Conservation (phyloP, 2,888 invertebrate genomes). For the Aromia moschata region DNA sequence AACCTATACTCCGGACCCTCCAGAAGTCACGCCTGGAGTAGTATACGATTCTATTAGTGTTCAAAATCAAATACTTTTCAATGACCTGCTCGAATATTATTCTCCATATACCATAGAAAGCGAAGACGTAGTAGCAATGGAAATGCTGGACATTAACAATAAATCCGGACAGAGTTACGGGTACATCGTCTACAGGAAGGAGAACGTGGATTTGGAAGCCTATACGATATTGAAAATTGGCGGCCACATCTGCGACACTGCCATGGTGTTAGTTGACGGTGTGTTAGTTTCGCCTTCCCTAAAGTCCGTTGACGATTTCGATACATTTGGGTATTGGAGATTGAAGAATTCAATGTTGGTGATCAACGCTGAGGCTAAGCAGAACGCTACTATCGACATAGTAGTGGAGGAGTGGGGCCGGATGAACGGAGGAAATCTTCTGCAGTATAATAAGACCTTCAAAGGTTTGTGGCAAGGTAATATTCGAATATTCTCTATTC, state of each 20-base stretch:
- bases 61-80: slow-evolving; percentile 41
- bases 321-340: slow-evolving; percentile 63
- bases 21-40: slow-evolving; percentile 76
- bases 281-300: slow-evolving; percentile 54
- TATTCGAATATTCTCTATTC: slow-evolving; percentile 36
- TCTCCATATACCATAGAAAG: background rate
- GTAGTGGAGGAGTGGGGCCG: slow-evolving; percentile 84
- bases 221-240: slow-evolving; percentile 52
- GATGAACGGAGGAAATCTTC: slow-evolving; percentile 66
- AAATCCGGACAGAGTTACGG: slow-evolving; percentile 67
- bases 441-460: slow-evolving; percentile 58
- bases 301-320: slow-evolving; percentile 48
- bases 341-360: slow-evolving; percentile 50
- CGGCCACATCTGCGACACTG: slow-evolving; percentile 63
- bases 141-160: slow-evolving; percentile 57
- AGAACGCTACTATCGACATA: slow-evolving; percentile 59
- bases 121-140: slow-evolving; percentile 48
- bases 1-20: slow-evolving; percentile 69
- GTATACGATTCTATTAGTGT: slow-evolving; percentile 80
- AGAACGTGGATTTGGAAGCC: slow-evolving; percentile 43
- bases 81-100: slow-evolving; percentile 10
- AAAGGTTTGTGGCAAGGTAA: slow-evolving; percentile 54
- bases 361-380: slow-evolving; percentile 44
- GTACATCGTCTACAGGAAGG: slow-evolving; percentile 65
- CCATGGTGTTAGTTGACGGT: slow-evolving; percentile 64